Percentiles rank a stretch among this genome's conserved stretches.
Evolutionary conservation across 2,113 vertebrate species (phyloP).

Genomic region (Chlorocebus sabaeus): DNA sequence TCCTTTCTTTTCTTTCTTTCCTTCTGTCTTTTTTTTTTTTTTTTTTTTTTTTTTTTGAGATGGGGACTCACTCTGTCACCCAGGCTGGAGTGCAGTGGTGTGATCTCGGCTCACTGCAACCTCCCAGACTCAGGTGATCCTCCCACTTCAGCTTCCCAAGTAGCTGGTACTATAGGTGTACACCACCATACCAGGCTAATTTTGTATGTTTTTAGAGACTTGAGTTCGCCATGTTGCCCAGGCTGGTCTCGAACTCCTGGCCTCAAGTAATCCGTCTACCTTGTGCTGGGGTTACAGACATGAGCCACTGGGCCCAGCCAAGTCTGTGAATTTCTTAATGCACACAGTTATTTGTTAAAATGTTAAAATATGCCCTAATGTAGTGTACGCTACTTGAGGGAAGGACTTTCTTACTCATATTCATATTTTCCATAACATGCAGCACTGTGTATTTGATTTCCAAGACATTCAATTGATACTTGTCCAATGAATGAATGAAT

Average conservation of each 20-base stretch:
- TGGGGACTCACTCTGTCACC: too few species aligned
- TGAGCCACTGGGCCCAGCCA: not conserved
- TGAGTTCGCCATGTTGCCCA: not conserved
- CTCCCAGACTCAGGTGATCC: too few species aligned
- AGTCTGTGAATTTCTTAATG: not conserved
- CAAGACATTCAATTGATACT: not conserved
- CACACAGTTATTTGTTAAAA: not conserved
- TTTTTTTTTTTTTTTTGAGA: too few species aligned
- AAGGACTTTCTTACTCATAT: not conserved
- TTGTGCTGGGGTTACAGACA: not conserved
- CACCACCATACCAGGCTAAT: too few species aligned
- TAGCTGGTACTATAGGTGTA: too few species aligned
- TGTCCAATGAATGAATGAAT: not conserved
- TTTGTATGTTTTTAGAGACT: too few species aligned
- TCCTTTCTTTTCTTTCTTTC: not conserved
- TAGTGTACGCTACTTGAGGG: not conserved
- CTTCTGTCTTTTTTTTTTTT: accelerated
- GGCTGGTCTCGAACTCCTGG: not conserved
- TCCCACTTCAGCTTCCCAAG: too few species aligned
- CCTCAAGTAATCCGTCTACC: not conserved
- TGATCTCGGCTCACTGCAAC: too few species aligned
- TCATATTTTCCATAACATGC: not conserved
- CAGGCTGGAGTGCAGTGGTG: too few species aligned
- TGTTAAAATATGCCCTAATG: not conserved
- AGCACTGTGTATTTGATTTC: not conserved